These are phyloP conservation scores for Erythrocercus mccallii DNA, from an alignment of 2,113 vertebrate genomes.

Conservation along the genomic window DNA sequence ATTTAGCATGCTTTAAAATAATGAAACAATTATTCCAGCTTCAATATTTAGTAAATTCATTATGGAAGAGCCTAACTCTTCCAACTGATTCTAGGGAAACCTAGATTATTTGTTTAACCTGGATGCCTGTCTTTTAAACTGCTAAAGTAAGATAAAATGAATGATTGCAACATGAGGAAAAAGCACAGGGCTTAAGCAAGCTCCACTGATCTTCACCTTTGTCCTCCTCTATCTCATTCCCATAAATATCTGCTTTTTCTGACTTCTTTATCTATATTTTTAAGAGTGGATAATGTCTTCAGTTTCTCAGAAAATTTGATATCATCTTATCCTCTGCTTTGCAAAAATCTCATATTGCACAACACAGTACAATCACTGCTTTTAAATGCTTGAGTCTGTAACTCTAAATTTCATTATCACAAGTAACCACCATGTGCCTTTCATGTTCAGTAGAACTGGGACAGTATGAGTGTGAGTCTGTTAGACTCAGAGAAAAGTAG, in stretches of 20 bases:
- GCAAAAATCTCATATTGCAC: not conserved
- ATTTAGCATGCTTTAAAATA: not conserved
- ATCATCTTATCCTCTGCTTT: not conserved
- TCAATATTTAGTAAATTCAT: not conserved
- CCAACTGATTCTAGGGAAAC: not conserved
- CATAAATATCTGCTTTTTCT: not conserved
- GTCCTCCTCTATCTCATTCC: not conserved
- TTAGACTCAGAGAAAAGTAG: not conserved
- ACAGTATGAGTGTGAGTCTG: not conserved
- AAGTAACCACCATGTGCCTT: not conserved
- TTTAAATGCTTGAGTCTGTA: not conserved
- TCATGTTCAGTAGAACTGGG: not conserved
- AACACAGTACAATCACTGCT: not conserved
- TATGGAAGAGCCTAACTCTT: not conserved
- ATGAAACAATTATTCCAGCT: not conserved
- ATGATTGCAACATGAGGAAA: not conserved
- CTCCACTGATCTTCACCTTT: not conserved
- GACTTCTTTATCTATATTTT: not conserved
- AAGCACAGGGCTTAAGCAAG: not conserved
- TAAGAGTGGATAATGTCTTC: not conserved
- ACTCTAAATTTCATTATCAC: not conserved
- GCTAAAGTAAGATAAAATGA: not conserved
- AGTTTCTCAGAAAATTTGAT: not conserved
- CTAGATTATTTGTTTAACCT: not conserved
- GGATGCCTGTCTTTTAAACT: not conserved